Base-by-base conservation (phyloP, 1,140 invertebrate genomes). In the Bombus huntii region DNA sequence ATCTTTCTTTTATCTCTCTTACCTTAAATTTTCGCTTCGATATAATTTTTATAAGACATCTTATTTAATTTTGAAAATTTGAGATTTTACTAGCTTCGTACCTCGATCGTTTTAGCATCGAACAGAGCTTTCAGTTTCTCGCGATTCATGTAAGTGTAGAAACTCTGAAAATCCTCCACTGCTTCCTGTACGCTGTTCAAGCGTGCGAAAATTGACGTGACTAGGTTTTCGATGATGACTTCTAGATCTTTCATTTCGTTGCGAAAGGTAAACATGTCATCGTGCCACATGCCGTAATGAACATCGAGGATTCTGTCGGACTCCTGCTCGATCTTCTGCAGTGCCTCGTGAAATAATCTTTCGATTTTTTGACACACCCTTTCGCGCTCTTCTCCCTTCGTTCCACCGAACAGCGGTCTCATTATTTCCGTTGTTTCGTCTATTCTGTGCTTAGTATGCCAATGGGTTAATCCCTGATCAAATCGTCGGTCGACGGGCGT, bases 291-390 rank as follows among this genome's bases (percentile, higher is more conserved):
- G 13, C 96, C 93, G 4, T 95, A 94, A 90, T 96, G 96, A 0
- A 98, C 97, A 93, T 98, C 96, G 39, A 98, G 95, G 78, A 98
- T 97, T 12, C 95, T 96, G 44, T 95, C 91, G 65, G 96, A 96
- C 3, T 96, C 96, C 5, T 94, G 93, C 91, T 96, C 94, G 12
- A 98, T 95, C 42, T 96, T 94, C 65, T 93, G 91, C 22, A 98
- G 92, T 53, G 97, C 96, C n/a, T 96, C 94, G 44, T 96, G 94
- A 94, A 98, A 98, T 91, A 97, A 96, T 76, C 96, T 95, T 94
- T 98, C 97, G 78, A 98, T 97, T 91, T 97, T 96, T 81, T 96
- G 95, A 57, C 97, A 97, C 86, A 97, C 97, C 77, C 95, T 96
- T 85, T 97, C 96, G 88, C 98, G 97, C 90, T 98, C 96, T 70